Conservation (phyloP, 30 jellyfish, hydroid and myxozoan species). For the Turritopsis rubra region DNA sequence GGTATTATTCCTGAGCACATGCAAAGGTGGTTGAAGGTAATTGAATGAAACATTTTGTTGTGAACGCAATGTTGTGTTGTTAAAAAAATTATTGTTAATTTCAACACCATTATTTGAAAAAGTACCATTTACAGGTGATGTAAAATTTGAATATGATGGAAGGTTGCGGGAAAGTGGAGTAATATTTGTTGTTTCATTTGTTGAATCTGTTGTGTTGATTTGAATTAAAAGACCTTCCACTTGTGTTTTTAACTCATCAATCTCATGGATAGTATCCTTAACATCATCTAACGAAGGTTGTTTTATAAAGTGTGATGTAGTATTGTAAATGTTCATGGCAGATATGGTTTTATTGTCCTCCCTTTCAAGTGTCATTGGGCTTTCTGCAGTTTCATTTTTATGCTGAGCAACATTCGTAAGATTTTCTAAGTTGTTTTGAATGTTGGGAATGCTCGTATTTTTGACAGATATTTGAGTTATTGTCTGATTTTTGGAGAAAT, state of each 20-base stretch:
- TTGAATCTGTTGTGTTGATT: neutral
- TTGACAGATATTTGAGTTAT: neutral
- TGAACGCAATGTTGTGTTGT: neutral
- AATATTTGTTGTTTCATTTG: neutral
- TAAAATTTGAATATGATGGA: neutral
- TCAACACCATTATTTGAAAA: neutral
- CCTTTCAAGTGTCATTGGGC: neutral
- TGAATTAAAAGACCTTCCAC: conserved; percentile 13
- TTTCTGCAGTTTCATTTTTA: neutral
- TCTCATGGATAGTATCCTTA: conserved; percentile 16
- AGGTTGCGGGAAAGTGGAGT: neutral
- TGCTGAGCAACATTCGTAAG: neutral
- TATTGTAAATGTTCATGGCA: neutral
- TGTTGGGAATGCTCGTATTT: neutral
- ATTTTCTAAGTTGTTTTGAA: neutral
- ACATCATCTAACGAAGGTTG: conserved; percentile 29
- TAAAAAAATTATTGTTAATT: no score
- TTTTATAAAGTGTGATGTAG: neutral
- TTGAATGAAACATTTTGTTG: neutral
- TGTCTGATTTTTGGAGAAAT: neutral
- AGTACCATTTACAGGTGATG: neutral
- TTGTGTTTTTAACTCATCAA: conserved; percentile 20
- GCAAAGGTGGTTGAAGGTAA: neutral
- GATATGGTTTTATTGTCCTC: neutral
- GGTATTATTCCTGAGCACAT: neutral